Percentiles rank a stretch among this genome's conserved stretches.
phyloP scores from a whole-genome alignment of 2,888 invertebrate genomes.

The Cataglyphis livida region DNA sequence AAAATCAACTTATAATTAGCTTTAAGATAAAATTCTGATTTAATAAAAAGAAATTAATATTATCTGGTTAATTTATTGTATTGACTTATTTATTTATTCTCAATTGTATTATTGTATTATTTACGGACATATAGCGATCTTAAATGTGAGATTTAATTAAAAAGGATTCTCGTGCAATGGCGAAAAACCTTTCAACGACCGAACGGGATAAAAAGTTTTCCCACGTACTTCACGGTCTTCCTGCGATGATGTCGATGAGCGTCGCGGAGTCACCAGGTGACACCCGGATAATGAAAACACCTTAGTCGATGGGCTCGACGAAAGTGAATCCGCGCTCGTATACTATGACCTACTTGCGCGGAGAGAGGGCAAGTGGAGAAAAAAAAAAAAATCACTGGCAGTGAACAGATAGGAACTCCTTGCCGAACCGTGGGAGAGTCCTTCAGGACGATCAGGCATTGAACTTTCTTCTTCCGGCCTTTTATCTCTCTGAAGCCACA shows the following conservation, averaged over 20 bases:
- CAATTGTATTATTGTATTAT: background rate
- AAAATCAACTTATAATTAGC: background rate
- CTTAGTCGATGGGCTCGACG: conserved; percentile 59
- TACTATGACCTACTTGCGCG: conserved; percentile 67
- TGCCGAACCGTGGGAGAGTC: conserved; percentile 79
- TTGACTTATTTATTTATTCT: background rate
- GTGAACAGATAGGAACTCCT: conserved; percentile 68
- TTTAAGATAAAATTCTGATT: background rate
- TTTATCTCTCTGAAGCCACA: conserved; percentile 68
- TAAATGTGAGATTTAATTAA: background rate
- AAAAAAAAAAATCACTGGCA: conserved; percentile 74
- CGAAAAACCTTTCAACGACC: background rate
- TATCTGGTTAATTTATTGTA: background rate
- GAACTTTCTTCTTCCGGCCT: conserved; percentile 75
- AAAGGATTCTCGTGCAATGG: background rate
- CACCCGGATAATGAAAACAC: conserved; percentile 68
- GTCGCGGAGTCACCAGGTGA: conserved; percentile 57
- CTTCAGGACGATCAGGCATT: conserved; percentile 75
- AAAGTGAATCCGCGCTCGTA: conserved; percentile 52
- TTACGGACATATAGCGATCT: background rate
- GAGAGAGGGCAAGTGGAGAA: conserved; percentile 58
- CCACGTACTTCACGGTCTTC: conserved; percentile 76
- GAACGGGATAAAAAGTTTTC: conserved; percentile 61
- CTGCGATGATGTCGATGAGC: conserved; percentile 64
- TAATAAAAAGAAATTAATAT: background rate